Evolutionary conservation across 64 coral and sea anemone species (phyloP).

Genomic region (Orbicella faveolata): DNA sequence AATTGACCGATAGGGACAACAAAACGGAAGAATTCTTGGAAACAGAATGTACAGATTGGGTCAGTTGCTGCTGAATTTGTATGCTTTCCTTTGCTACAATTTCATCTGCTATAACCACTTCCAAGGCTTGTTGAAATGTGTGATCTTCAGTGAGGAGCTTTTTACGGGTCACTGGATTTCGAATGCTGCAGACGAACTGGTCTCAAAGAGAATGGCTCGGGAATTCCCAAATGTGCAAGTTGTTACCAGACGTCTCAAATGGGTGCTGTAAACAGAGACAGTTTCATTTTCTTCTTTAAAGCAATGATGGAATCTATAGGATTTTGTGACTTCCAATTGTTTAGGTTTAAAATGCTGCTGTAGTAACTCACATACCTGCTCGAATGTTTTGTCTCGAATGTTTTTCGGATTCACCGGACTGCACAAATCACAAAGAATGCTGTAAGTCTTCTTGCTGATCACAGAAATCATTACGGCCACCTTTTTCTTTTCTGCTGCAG

Average conservation of each 20-base stretch:
- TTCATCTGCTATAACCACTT: conserved; percentile 28
- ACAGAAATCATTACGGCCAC: conserved; percentile 72
- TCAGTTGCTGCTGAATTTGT: conserved; percentile 14
- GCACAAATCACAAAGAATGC: neutral
- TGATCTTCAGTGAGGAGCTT: conserved; percentile 63
- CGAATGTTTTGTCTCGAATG: conserved; percentile 46
- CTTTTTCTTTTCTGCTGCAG: no score
- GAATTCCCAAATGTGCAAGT: conserved; percentile 62
- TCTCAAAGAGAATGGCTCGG: conserved; percentile 6
- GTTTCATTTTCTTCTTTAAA: no score
- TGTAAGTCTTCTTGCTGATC: conserved; percentile 55
- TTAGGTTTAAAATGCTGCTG: no score
- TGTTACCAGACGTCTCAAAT: conserved; percentile 47
- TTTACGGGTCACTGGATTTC: conserved; percentile 41
- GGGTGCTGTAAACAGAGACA: neutral
- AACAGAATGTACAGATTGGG: neutral
- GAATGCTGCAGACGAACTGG: conserved; percentile 2
- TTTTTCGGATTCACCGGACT: no score
- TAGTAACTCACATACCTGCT: conserved; percentile 16
- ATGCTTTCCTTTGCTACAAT: conserved; percentile 50
- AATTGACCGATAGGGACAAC: no score
- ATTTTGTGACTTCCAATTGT: no score
- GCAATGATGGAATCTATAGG: no score
- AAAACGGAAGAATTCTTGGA: neutral
- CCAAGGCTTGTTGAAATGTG: conserved; percentile 24